A percentile compares a stretch with the other conserved stretches of the same genome.
Conservation (phyloP, 1,140 invertebrate genomes). For the Drosophila micromelanica region DNA sequence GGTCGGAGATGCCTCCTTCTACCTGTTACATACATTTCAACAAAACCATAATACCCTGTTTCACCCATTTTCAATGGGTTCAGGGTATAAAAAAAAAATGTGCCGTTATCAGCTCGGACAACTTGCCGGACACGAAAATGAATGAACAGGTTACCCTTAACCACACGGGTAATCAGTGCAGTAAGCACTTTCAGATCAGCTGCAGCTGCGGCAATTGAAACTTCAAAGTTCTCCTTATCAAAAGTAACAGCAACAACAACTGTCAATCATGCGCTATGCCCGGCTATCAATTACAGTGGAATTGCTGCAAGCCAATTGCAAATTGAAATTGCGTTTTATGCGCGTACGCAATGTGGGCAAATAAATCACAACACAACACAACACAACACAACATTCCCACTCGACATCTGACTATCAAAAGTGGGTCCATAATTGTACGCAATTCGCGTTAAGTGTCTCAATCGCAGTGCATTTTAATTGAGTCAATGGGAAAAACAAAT, state of each 20-base stretch:
- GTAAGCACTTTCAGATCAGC: background rate
- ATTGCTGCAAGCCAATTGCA: constrained; percentile 11
- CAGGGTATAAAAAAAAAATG: constrained; percentile 11
- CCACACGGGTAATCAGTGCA: background rate
- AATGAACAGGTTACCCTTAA: constrained; percentile 8
- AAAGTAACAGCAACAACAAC: background rate
- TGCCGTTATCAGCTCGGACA: constrained; percentile 20
- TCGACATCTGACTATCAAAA: constrained; percentile 56
- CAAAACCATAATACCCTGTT: no score
- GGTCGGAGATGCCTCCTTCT: no score
- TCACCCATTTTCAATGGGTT: no score
- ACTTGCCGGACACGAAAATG: background rate
- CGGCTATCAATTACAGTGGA: constrained; percentile 45
- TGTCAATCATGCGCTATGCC: constrained; percentile 1
- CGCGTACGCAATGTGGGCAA: constrained; percentile 62
- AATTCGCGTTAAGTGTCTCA: constrained; percentile 38
- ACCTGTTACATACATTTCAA: constrained; percentile 11
- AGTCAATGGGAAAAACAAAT: constrained; percentile 23
- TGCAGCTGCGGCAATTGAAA: constrained; percentile 11
- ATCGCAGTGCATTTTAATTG: constrained; percentile 33
- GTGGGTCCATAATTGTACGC: constrained; percentile 27
- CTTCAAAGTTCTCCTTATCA: constrained; percentile 27
- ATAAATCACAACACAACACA: constrained; percentile 60
- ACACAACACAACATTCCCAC: no score
- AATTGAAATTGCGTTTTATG: constrained; percentile 53